Conservation (phyloP, 2,888 invertebrate species). For the Cecidostiba fungosa region DNA sequence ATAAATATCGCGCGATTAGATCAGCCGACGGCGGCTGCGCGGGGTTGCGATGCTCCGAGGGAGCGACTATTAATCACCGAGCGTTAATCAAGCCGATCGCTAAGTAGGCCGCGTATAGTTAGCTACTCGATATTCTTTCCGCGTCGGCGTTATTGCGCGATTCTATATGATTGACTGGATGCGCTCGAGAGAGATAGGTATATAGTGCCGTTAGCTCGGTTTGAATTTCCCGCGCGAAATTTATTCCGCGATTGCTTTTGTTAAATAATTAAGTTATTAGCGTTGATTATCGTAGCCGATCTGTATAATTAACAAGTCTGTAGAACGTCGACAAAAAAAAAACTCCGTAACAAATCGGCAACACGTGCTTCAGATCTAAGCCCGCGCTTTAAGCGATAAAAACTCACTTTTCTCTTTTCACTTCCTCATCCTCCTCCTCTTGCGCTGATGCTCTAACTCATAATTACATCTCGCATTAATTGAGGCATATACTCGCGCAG, state of each 20-base stretch:
- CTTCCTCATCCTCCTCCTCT: conserved; percentile 7
- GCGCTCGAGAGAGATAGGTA: not conserved
- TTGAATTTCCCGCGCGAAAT: conserved; percentile 1
- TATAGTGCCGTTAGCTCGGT: not conserved
- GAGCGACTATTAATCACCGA: conserved; percentile 77
- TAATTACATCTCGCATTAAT: conserved; percentile 41
- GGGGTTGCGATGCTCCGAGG: conserved; percentile 62
- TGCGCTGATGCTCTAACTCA: not conserved
- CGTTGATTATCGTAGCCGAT: not conserved
- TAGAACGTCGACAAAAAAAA: not conserved
- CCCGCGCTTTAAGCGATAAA: not conserved
- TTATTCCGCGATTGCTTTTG: not conserved
- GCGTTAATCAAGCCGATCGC: conserved; percentile 77
- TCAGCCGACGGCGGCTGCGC: conserved; percentile 70
- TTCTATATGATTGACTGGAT: conserved; percentile 8
- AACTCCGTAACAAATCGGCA: not conserved
- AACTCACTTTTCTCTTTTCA: conserved; percentile 17
- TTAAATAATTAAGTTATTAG: not conserved
- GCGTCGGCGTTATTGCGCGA: not conserved
- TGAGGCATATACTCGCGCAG: conserved; percentile 6
- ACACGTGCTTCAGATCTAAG: conserved; percentile 8
- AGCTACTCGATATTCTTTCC: conserved; percentile 9
- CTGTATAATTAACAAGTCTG: not conserved
- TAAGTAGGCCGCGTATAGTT: conserved; percentile 76
- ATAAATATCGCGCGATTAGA: conserved; percentile 79